Base-by-base conservation (phyloP, 2,797 vertebrate genomes). In the Eulemur mongoz region DNA sequence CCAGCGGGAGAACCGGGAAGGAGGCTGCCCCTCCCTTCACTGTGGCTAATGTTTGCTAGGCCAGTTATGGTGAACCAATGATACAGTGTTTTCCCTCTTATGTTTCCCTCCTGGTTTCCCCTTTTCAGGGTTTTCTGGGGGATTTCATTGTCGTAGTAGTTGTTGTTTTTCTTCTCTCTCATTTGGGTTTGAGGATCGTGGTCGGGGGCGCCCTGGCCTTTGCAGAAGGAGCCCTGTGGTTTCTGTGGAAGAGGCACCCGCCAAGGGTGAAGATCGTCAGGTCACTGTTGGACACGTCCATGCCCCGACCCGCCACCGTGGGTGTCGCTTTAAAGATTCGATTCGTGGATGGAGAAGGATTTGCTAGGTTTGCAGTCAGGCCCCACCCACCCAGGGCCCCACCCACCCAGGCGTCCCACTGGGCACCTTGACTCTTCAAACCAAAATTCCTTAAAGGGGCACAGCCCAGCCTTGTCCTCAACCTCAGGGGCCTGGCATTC, bases 21-120 rank as follows among this genome's bases (percentile, higher is more conserved):
- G 92, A 72, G 32, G 83, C 50, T 14, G 18, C 23, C 40, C 35
- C 30, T 32, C 67, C 30, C 83, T 63, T 97, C 97, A 98, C 97
- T 98, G 97, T 98, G 96, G 98, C 97, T 95, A 40, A 95, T 9
- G 95, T 95, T 85, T 4, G 96, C 98, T 98, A 98, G 98, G 98
- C 98, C 98, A 98, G 98, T 98, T 98, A 97, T 98, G 98, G 98
- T 97, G 57, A 98, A 98, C 98, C 98, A 98, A 98, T 98, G 98
- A 98, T 73, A 87, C 91, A 11, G 98, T 96, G 97, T 98, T 92
- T 91, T 97, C 94, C 97, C 97, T 79, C 96, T 96, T 92, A 11
- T 4, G 45, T 95, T 96, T 85, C n/a, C 95, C 59, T 88, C 40
- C 83, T 14, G 2, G 75, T 45, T 78, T 89, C 30, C 72, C 86